Base-by-base conservation (phyloP, 2,113 vertebrate species). In the Phainopepla nitens region DNA sequence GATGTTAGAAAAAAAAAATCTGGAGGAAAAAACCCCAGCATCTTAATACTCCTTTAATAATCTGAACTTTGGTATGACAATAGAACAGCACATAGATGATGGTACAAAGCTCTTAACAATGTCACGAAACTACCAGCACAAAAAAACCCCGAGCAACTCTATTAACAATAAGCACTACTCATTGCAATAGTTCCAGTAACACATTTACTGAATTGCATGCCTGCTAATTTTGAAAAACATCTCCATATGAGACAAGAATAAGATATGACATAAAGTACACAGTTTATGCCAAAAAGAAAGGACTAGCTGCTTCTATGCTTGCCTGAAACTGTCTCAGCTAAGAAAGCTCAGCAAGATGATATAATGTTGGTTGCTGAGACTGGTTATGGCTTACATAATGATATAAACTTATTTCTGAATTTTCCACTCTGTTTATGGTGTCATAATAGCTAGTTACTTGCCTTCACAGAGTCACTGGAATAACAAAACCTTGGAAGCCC, bases 151-250 rank as follows among this genome's bases (percentile, higher is more conserved):
- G 6, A 88, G 71, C 57, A 82, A 62, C 58, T 70, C 28, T 70
- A 56, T 92, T 92, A 82, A 75, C 60, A 89, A 65, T 39, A 62
- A 82, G 66, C 65, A 35, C 27, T 70, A n/a, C 68, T 91, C 49
- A 49, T 69, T 65, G 35, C 68, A 76, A 75, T 72, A 57, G 25
- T 56, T 87, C 45, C 82, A 75, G 53, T 70, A 90, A 84, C 56
- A 87, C 18, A 77, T 87, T 84, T 73, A 57, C 44, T 76, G 72
- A 84, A 81, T 33, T 73, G 27, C 65, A 77, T 47, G 31, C 58
- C 70, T 89, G 33, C 41, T 85, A 90, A 70, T 91, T 89, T 62
- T 91, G 58, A 90, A 95, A 88, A 94, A 93, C 29, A 80, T 53
- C 47, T 83, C 54, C 39, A 66, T 70, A 31, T 51, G 60, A 84